Percentiles rank a stretch among this genome's conserved stretches.
These are phyloP conservation scores for Palythoa caribaeorum DNA, from an alignment of 92 coral and sea anemone genomes.

Conservation along the genomic window DNA sequence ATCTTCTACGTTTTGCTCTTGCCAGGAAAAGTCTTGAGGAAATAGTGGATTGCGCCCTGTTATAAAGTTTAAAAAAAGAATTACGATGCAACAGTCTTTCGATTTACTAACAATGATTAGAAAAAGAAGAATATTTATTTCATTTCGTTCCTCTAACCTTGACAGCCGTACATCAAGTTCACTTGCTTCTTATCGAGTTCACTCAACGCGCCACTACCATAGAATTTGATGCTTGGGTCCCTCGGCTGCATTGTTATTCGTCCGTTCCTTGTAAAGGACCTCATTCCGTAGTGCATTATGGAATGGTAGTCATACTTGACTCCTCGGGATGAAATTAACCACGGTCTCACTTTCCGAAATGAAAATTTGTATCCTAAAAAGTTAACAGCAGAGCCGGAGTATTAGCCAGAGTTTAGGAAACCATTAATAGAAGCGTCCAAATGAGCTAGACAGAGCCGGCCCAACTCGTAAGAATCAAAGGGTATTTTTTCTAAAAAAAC, in stretches of 20 bases:
- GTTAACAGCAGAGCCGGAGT: not conserved
- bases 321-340: conserved; percentile 27
- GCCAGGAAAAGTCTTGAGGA: conserved; percentile 42
- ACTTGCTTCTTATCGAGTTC: conserved; percentile 42
- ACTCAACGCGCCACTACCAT: conserved; percentile 8
- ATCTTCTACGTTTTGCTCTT: not conserved
- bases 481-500: no score
- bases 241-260: conserved; percentile 29
- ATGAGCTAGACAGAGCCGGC: no score
- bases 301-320: conserved; percentile 35
- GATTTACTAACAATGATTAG: not conserved
- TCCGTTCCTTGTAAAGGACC: conserved; percentile 37
- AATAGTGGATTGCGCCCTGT: conserved; percentile 24
- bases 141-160: not conserved
- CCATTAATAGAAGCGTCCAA: no score
- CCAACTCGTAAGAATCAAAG: no score
- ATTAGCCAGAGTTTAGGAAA: not conserved
- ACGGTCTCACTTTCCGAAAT: conserved; percentile 35
- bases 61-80: not conserved
- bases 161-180: conserved; percentile 44
- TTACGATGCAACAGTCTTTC: not conserved
- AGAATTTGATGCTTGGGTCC: conserved; percentile 21
- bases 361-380: conserved; percentile 25
- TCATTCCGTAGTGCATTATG: conserved; percentile 45
- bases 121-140: not conserved